Evolutionary conservation across 2,888 invertebrate genomes (phyloP), one percentile per base, ranked within the genome.

Genomic region (Lithodes maja): DNA sequence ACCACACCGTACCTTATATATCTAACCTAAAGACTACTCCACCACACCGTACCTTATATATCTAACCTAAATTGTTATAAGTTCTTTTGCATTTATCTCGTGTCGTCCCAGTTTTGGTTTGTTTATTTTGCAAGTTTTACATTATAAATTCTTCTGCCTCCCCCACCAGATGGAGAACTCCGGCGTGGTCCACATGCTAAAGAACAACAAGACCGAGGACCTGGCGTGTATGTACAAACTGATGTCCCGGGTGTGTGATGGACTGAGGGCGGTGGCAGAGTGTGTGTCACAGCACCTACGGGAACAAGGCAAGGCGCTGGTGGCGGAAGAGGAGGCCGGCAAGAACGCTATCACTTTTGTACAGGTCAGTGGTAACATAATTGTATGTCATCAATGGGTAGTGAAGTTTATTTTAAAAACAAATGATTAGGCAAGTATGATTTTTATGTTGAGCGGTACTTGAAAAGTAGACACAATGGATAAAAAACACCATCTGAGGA

Each of bases 171-270:
- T 99, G 99, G 99, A 99, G 95, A 99, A 99, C 94, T 99, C 99
- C 5, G 99, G 99, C 92, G 99, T 99, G 91, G 98, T 99, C 85
- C 98, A 99, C 94, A 95, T 95, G 95, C 93, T 95, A 86, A 91
- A 97, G 94, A 98, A 99, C 94, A 98, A 98, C 93, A 98, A 98
- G 95, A 98, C 98, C 69, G 97, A 97, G 93, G 99, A 99, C 95
- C 95, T 99, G 93, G 97, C 97, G 89, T 98, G 99, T 94, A 99
- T 99, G 97, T 99, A 99, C 95, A 99, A 99, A 95, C 95, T 99
- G 93, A 97, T 99, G 94, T 96, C 97, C 92, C 96, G 99, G 92
- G 99, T 99, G 92, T 95, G 95, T 68, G 97, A 98, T 93, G 99
- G 99, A 15, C 95, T 99, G 93, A 97, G 97, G 94, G 98, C 99